Evolutionary conservation across 2,888 invertebrate genomes (phyloP), one percentile per base, ranked within the genome.

Genomic region (Sepiola atlantica): DNA sequence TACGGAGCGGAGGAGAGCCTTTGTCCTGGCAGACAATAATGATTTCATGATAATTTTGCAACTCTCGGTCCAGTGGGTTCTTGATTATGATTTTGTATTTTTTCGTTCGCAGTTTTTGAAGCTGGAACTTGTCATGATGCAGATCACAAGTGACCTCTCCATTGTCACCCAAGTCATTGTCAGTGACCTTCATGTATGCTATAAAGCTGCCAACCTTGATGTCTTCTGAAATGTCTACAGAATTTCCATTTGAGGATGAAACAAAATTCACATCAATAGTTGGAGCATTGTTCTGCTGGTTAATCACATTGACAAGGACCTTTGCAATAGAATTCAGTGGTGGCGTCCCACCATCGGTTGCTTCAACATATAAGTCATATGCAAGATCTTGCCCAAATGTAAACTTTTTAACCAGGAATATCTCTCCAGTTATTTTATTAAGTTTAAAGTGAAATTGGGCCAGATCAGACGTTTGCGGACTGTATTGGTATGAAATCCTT

Each of bases 321-420:
- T n/a, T 77, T 77, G 77, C n/a, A 3, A 77, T 77, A 16, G 77
- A n/a, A 77, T 32, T 77, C 4, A 77, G 16, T 14, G 77, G 32
- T 14, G 77, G 77, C 16, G n/a, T 77, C 14, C 77, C 77, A 14
- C 77, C 77, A 77, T 77, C 77, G 12, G n/a, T 77, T n/a, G 77
- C 77, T n/a, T 77, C 77, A 16, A 77, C n/a, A 77, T 77, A 77
- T 14, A 77, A 77, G 14, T 77, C 77, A 32, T 77, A n/a, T 77
- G 32, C n/a, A n/a, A 77, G 77, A n/a, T 77, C 77, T 77, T 77
- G 77, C n/a, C 77, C 77, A 77, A 77, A 77, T 77, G 77, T 77
- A n/a, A 77, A 77, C 77, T 77, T 77, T 77, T 77, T 77, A 32
- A 77, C n/a, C n/a, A 77, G 77, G 77, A 77, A 77, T 14, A 77